These are phyloP conservation scores for Takifugu ocellatus DNA, from an alignment of 2,797 vertebrate species.

Conservation along the genomic window DNA sequence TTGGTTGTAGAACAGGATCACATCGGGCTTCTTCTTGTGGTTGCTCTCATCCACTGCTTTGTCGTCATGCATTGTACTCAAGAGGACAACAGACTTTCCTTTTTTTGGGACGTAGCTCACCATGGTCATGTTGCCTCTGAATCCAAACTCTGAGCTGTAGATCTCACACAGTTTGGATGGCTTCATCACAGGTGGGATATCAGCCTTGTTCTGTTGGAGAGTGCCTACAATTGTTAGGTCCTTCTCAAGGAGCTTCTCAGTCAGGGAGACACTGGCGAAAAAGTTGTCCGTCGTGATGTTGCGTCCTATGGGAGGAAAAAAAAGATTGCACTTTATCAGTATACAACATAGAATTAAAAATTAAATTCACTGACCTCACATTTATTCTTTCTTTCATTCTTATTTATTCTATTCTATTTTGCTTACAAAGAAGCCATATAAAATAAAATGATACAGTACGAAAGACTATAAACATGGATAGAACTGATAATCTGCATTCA, in stretches of 20 bases:
- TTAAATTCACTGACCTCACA: too few species aligned
- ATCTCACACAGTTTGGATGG: background rate
- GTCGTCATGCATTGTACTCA: background rate
- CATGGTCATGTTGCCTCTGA: background rate
- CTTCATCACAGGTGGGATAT: background rate
- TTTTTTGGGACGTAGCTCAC: background rate
- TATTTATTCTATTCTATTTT: too few species aligned
- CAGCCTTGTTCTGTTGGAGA: background rate
- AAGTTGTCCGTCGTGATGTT: background rate
- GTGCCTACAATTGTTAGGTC: background rate
- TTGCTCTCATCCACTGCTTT: background rate
- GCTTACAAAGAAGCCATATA: too few species aligned
- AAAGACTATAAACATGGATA: too few species aligned
- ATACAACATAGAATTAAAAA: too few species aligned
- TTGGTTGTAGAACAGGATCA: background rate
- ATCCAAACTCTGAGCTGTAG: background rate
- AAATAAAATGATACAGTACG: too few species aligned
- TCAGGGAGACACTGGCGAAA: background rate
- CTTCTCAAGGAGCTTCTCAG: constrained; percentile 1
- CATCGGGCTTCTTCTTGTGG: background rate
- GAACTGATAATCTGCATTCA: too few species aligned
- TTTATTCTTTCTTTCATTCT: too few species aligned
- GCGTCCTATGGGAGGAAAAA: too few species aligned
- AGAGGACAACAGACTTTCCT: background rate
- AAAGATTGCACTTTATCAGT: too few species aligned